Conservation (phyloP, 2,888 invertebrate genomes). For the Trypoxylon attenuatum region DNA sequence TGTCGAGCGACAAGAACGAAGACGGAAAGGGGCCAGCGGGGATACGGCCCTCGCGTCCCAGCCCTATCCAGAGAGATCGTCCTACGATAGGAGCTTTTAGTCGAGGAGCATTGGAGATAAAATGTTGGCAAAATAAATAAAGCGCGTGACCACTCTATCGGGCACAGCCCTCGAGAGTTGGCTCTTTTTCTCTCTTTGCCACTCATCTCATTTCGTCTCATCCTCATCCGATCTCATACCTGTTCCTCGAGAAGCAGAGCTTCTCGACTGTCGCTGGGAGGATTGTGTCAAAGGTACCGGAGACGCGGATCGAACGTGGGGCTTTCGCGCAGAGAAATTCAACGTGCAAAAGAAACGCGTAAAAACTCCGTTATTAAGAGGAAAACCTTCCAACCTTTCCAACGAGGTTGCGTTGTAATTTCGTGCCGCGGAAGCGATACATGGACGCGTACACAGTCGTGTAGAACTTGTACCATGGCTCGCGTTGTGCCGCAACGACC, state of each 20-base stretch:
- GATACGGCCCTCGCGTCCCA: background rate
- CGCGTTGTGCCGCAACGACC: background rate
- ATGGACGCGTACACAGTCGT: too few species aligned
- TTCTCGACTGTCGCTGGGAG: too few species aligned
- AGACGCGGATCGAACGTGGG: too few species aligned
- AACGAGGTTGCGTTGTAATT: too few species aligned
- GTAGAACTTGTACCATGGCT: too few species aligned
- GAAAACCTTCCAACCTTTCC: too few species aligned
- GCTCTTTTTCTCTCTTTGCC: too few species aligned
- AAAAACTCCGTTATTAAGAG: conserved; percentile 14
- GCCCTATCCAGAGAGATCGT: conserved; percentile 19
- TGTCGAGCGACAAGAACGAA: conserved; percentile 35
- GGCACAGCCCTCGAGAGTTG: conserved; percentile 20
- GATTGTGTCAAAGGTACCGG: too few species aligned
- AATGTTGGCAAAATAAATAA: conserved; percentile 53
- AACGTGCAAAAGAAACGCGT: conserved; percentile 41
- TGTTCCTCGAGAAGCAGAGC: conserved; percentile 29
- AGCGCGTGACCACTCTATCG: conserved; percentile 31
- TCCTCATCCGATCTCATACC: too few species aligned
- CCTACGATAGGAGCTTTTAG: conserved; percentile 3
- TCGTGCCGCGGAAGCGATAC: too few species aligned
- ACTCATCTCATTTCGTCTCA: too few species aligned
- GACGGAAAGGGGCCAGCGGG: too few species aligned
- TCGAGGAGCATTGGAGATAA: conserved; percentile 24
- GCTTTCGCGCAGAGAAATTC: conserved; percentile 42